Evolutionary conservation across 2,888 invertebrate species (phyloP), one percentile per base, ranked within the genome.

Genomic region (Neoscelio sp.): DNA sequence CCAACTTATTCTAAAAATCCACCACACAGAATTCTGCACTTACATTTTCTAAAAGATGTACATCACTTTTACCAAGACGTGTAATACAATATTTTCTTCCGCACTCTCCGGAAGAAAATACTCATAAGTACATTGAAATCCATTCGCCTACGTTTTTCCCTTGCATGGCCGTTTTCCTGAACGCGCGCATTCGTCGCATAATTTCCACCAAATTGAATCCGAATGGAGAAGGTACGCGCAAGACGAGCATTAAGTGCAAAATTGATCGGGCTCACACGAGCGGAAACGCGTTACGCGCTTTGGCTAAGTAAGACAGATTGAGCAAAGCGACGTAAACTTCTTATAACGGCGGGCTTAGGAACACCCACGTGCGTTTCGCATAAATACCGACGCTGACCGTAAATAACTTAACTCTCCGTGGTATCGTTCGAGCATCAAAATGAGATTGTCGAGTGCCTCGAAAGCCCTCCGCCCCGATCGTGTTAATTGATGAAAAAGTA

Each of bases 241-340:
- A 33, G 71, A 71, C 48, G 48, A 60, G 71, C 71, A 62, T 71
- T 62, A 62, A 71, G 71, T 50, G 44, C 60, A 60, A 52, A 75
- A 75, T 67, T 60, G 71, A 71, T 67, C 73, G 56, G 56, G 46
- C 73, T 75, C 65, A 28, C 64, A 67, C 74, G 68, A 60, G 68
- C 78, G 65, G 67, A 74, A 74, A 79, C 80, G 78, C 80, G 79
- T 79, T 82, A 74, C 77, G 65, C 68, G 65, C 73, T 65, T 64
- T 30, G 12, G 54, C 73, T 76, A 82, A 82, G 80, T 82, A 82
- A 82, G 82, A 82, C 77, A 64, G 75, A 82, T 82, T 80, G 82
- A 64, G 71, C 67, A 40, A 50, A 56, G 54, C 76, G 70, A 77
- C 64, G 64, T 52, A 70, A 77, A 73, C 73, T 80, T 77, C 68